Evolutionary conservation across 2,888 invertebrate species (phyloP), one percentile per base, ranked within the genome.

Genomic region (Thera britannica): DNA sequence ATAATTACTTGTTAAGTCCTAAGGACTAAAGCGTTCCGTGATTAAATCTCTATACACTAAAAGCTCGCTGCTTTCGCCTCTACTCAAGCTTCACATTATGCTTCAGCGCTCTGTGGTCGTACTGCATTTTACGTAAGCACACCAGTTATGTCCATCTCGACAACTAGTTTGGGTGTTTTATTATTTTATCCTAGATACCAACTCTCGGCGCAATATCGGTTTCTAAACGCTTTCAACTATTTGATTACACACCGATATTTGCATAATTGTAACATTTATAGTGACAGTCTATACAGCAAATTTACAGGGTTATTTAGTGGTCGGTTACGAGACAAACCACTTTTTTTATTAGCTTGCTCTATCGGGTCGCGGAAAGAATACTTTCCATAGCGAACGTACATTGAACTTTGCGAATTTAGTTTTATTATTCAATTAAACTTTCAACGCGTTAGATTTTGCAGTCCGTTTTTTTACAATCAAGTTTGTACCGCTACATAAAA

Each of bases 181-280:
- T 87, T 87, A 83, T 86, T 76, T 78, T 82, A 87, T 87, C 85
- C 87, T 85, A 86, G 81, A 82, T 86, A 82, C 76, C 62, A 61
- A 44, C 38, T 59, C 74, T 54, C 75, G 72, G 78, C 81, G 75
- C 80, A 79, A 79, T 83, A 84, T 84, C 79, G 80, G 77, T 80
- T 80, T 81, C 82, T 80, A 83, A 83, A 82, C 78, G 60, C 72
- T 70, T 74, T 74, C 76, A 75, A 79, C 74, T 80, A 75, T 80
- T 79, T 73, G 77, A 79, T 76, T 79, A 78, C 78, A 76, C 67
- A 68, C 55, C 34, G 55, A 69, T 59, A 79, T 78, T 77, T 72
- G 72, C 77, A 77, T 78, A 79, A 75, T 74, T 75, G 79, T 79
- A 60, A 71, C 76, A 74, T 76, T 77, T 76, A 73, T 71, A 72